Base-by-base conservation (phyloP, 2,888 invertebrate species). In the Brachyopa scutellaris region DNA sequence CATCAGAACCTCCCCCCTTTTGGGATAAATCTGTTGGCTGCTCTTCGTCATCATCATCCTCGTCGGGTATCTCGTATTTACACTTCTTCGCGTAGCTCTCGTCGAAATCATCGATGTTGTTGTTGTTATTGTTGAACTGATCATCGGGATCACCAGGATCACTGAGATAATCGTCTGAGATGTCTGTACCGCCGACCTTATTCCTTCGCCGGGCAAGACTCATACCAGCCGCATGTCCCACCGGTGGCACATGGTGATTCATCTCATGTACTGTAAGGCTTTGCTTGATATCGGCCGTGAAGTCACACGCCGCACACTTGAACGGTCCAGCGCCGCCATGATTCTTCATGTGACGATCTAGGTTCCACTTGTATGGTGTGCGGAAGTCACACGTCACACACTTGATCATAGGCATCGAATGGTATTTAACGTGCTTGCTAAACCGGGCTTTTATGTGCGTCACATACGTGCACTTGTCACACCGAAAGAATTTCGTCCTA, bases 381-480 rank as follows among this genome's bases (percentile, higher is more conserved):
- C 96, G 94, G 89, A 98, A 98, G 88, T 97, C 97, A 91, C 98
- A 98, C 89, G 96, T 94, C 72, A 95, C 95, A 90, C 98, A 98
- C 91, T 97, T 97, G 86, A 97, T 97, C 95, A 96, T 97, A 86
- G 95, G 97, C 95, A 96, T 97, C 73, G 96, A 96, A 90, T 97
- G 97, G 90, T 97, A 97, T 88, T 97, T 97, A 57, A 97, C 96
- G 89, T 97, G 97, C 89, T 97, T 97, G 74, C 97, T 97, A 89
- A 94, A 97, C 73, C 97, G 93, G 59, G 96, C 95, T 88, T 95
- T 95, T 87, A 97, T 95, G 90, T 97, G 96, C 1, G 97, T 98
- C 84, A 95, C 95, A 90, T 97, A 98, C 86, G 95, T 95, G 91
- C 98, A 98, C 91, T 97, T 95, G 85, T 93, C 93, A 90, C 98